phyloP scores from a whole-genome alignment of 2,888 invertebrate species.

The Caenorhabditis sp. region DNA sequence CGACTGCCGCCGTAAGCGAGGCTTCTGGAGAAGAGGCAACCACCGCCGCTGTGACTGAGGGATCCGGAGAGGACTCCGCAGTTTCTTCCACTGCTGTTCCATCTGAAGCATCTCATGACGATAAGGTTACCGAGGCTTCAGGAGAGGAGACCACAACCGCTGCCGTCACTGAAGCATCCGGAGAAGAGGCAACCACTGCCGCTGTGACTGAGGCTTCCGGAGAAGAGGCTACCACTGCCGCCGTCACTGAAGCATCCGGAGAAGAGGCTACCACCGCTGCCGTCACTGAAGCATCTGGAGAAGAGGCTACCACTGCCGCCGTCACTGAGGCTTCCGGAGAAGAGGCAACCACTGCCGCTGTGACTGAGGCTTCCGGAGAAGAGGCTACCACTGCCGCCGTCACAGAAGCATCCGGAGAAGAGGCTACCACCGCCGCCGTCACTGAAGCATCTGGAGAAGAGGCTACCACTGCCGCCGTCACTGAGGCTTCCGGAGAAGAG shows the following conservation, averaged over 20 bases:
- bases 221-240: slow-evolving; percentile 32
- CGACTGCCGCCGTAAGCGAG: slow-evolving; percentile 12
- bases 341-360: neutral
- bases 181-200: slow-evolving; percentile 14
- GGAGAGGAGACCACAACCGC: slow-evolving; percentile 47
- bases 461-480: slow-evolving; percentile 1
- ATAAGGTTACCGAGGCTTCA: neutral
- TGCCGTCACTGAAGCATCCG: slow-evolving; percentile 2
- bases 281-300: slow-evolving; percentile 13
- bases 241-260: slow-evolving; percentile 25
- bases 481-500: slow-evolving; percentile 6
- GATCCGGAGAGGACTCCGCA: no score
- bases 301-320: slow-evolving; percentile 6
- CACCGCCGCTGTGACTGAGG: slow-evolving; percentile 9
- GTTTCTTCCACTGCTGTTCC: no score
- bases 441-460: slow-evolving; percentile 13
- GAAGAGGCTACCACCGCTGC: slow-evolving; percentile 32
- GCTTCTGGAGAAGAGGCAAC: slow-evolving; percentile 1
- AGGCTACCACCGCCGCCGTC: slow-evolving; percentile 22
- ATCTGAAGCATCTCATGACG: no score
- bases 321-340: slow-evolving; percentile 1
- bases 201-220: slow-evolving; percentile 39
- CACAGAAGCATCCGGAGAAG: slow-evolving; percentile 25
- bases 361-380: neutral
- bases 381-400: slow-evolving; percentile 1